Percentiles rank a stretch among this genome's conserved stretches.
phyloP scores from a whole-genome alignment of 1,140 invertebrate species.

The Bombus waltoni region DNA sequence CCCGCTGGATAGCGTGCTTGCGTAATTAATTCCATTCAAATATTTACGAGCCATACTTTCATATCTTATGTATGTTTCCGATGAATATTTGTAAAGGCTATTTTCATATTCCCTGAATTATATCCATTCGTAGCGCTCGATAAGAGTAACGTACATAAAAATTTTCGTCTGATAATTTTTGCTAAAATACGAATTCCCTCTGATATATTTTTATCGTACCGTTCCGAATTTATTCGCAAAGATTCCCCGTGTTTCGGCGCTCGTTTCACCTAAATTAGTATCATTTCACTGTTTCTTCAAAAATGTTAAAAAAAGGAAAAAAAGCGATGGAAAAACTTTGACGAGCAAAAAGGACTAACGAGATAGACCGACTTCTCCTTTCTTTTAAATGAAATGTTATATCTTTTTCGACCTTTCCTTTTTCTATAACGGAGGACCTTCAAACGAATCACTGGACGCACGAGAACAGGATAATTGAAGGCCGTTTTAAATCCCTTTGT shows the following conservation, averaged over 20 bases:
- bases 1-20: neutral
- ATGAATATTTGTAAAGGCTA: conserved; percentile 15
- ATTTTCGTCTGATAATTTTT: neutral
- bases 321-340: neutral
- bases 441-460: neutral
- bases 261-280: neutral
- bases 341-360: neutral
- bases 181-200: neutral
- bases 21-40: conserved; percentile 35
- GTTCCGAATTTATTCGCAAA: neutral
- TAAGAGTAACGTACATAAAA: neutral
- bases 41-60: conserved; percentile 16
- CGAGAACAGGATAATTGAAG: conserved; percentile 16
- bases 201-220: neutral
- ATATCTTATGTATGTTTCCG: conserved; percentile 1
- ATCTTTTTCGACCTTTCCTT: neutral
- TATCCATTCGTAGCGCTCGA: neutral
- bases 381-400: neutral
- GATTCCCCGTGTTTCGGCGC: neutral
- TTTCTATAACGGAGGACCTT: neutral
- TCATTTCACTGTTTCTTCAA: too few species aligned
- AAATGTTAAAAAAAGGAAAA: neutral
- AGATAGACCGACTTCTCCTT: neutral
- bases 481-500: conserved; percentile 35
- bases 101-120: conserved; percentile 7